A percentile compares a stretch with the other conserved stretches of the same genome.
phyloP scores from a whole-genome alignment of 2,113 vertebrate genomes.

The Elachura formosa region DNA sequence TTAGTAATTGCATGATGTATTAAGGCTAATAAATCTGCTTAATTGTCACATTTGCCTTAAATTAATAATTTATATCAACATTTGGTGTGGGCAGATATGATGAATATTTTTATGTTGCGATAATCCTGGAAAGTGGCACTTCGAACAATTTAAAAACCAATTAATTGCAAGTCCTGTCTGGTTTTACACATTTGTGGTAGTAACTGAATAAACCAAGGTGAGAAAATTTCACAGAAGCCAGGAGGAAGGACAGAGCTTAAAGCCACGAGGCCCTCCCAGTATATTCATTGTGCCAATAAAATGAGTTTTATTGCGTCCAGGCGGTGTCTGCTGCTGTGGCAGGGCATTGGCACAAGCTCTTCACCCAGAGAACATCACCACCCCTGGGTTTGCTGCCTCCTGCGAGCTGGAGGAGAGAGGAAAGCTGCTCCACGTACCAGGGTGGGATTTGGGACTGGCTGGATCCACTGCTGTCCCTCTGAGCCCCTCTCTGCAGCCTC shows the following conservation, averaged over 20 bases:
- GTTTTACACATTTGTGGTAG: not conserved
- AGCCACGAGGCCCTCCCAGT: not conserved
- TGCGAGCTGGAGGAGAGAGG: not conserved
- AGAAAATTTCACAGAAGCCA: not conserved
- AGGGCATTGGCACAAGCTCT: not conserved
- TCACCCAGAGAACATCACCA: not conserved
- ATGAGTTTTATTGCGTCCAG: not conserved
- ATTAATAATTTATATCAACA: conserved; percentile 57
- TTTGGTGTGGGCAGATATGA: conserved; percentile 40
- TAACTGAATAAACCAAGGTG: conserved; percentile 4
- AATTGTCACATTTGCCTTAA: conserved; percentile 50
- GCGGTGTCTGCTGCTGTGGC: not conserved
- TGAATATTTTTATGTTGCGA: conserved; percentile 37
- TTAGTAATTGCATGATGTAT: conserved; percentile 34
- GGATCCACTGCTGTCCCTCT: fast-evolving
- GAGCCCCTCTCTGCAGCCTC: not conserved
- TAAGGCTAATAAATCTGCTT: conserved; percentile 51
- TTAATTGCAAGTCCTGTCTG: not conserved
- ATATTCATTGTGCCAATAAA: not conserved
- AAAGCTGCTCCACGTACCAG: not conserved
- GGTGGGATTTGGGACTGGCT: not conserved
- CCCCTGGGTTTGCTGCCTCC: not conserved
- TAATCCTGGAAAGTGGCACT: not conserved
- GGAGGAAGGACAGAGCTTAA: not conserved
- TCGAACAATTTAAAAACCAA: not conserved